Evolutionary conservation across 2,797 vertebrate genomes (phyloP).

Genomic region (Cyprinodon diabolis): DNA sequence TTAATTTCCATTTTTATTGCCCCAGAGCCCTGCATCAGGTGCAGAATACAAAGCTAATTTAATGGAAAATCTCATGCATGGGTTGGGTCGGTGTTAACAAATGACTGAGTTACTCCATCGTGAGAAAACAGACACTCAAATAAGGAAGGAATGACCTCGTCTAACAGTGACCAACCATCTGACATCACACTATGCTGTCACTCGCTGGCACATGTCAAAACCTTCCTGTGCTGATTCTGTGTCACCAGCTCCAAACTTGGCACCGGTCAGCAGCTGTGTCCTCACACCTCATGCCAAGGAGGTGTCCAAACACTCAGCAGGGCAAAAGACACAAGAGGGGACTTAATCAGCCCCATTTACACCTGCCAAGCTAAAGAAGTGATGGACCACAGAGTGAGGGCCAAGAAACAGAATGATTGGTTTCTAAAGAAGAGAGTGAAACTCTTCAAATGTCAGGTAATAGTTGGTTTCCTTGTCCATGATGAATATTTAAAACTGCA

Average conservation of each 20-base stretch:
- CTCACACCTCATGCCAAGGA: conserved; percentile 57
- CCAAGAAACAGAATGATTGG: conserved; percentile 38
- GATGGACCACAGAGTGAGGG: conserved; percentile 12
- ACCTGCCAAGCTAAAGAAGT: conserved; percentile 51
- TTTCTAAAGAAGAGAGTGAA: conserved; percentile 30
- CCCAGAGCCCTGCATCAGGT: conserved; percentile 1
- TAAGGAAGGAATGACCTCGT: conserved; percentile 48
- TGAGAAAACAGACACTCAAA: conserved; percentile 18
- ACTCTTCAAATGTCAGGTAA: conserved; percentile 4
- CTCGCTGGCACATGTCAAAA: conserved; percentile 36
- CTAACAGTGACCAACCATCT: conserved; percentile 49
- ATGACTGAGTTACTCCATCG: conserved; percentile 41
- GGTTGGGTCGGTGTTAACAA: conserved; percentile 46
- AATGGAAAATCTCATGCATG: conserved; percentile 17
- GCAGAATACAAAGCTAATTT: conserved; percentile 18
- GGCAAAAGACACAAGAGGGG: conserved; percentile 51
- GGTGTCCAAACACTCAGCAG: conserved; percentile 54
- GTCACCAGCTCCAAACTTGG: conserved; percentile 53
- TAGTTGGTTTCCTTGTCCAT: not conserved
- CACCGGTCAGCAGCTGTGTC: conserved; percentile 32
- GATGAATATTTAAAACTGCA: conserved; percentile 2
- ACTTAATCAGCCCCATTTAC: conserved; percentile 57
- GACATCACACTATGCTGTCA: conserved; percentile 49
- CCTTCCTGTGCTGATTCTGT: conserved; percentile 31
- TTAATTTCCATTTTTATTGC: not conserved